phyloP scores from a whole-genome alignment of 53 echinoderm and acorn worm genomes.

The Crossaster papposus region DNA sequence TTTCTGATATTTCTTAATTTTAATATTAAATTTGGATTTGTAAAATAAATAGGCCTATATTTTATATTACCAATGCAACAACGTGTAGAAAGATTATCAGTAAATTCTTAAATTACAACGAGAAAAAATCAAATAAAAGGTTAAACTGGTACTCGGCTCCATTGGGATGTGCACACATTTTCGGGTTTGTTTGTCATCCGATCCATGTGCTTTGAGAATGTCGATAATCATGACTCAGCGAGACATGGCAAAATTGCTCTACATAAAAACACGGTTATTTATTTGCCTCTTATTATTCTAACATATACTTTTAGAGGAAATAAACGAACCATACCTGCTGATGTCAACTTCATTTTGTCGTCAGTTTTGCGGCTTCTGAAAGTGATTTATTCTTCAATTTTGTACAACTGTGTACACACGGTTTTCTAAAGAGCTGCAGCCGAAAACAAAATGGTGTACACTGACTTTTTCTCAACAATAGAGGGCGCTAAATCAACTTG shows the following conservation, averaged over 20 bases:
- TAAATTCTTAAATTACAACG: no score
- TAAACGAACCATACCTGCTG: constrained; percentile 39
- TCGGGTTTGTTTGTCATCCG: no score
- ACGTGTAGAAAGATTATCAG: no score
- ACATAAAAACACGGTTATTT: not conserved
- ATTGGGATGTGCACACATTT: no score
- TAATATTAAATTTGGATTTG: no score
- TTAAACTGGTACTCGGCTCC: no score
- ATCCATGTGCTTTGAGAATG: not conserved
- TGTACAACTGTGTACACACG: not conserved
- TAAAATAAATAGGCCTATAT: no score
- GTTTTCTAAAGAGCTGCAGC: constrained; percentile 20
- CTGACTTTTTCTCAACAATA: constrained; percentile 9
- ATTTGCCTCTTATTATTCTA: not conserved
- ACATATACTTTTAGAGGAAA: not conserved
- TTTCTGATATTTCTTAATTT: no score
- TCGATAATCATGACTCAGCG: constrained; percentile 40
- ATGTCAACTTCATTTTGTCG: constrained; percentile 49
- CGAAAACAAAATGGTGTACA: constrained; percentile 53
- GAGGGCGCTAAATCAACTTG: constrained; percentile 24
- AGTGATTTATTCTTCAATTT: constrained; percentile 13
- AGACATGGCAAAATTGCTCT: not conserved
- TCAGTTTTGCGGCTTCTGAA: not conserved
- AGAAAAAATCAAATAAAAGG: no score
- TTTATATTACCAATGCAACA: no score